phyloP scores from a whole-genome alignment of 2,797 vertebrate species.

The Sternotherus odoratus region DNA sequence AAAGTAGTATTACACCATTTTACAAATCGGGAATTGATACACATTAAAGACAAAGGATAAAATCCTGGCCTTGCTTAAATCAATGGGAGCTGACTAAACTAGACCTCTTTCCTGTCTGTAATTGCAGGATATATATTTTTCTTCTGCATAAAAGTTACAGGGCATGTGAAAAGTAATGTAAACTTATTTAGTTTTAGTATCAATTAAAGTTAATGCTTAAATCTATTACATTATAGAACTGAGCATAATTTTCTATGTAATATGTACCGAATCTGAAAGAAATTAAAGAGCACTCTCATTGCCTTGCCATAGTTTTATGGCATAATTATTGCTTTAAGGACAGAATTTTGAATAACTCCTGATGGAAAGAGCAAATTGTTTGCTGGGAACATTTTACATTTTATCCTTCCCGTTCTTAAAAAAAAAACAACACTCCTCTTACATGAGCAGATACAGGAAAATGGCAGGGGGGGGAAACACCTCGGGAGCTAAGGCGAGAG shows the following conservation, averaged over 20 bases:
- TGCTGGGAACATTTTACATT: neutral
- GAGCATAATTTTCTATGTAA: neutral
- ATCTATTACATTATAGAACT: neutral
- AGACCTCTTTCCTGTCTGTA: neutral
- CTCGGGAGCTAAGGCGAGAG: neutral
- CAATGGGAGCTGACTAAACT: neutral
- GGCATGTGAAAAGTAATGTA: neutral
- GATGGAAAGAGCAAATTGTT: constrained; percentile 10
- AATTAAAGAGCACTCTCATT: constrained; percentile 19
- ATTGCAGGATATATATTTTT: neutral
- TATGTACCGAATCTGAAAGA: neutral
- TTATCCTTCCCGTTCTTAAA: neutral
- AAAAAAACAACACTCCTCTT: neutral
- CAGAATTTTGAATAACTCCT: constrained; percentile 26
- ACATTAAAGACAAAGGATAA: neutral
- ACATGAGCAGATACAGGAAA: neutral
- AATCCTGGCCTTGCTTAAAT: neutral
- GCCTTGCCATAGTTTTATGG: constrained; percentile 11
- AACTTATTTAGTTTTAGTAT: neutral
- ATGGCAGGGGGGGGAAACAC: neutral
- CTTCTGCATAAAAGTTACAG: neutral
- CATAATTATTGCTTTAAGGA: constrained; percentile 15
- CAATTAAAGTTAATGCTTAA: constrained; percentile 8
- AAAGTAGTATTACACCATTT: neutral
- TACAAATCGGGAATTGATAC: neutral